Base-by-base conservation (phyloP, 2,888 invertebrate genomes). In the Phalangium opilio region DNA sequence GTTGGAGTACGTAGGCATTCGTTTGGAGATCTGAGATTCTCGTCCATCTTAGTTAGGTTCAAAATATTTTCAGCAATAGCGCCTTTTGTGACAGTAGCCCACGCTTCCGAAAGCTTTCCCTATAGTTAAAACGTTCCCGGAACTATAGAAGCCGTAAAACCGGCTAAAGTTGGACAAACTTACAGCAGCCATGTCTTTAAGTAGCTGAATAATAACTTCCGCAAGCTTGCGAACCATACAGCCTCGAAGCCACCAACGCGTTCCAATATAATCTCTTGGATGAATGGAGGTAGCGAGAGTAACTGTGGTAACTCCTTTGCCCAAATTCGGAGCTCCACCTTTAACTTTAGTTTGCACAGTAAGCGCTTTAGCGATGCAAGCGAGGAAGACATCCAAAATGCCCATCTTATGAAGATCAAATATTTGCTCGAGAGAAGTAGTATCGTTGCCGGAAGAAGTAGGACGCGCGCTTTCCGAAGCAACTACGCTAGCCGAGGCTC, bases 171-270 rank as follows among this genome's bases (percentile, higher is more conserved):
- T 10, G n/a, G 15, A 1, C 38, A 38, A 34, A 70, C 73, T 73
- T 71, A 90, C 91, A 63, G 82, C 78, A 17, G 87, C 83, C 81
- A 96, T 86, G 62, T 96, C 93, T 52, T 83, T 79, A 15, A 96
- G 75, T 5, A 96, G 73, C 47, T 77, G 76, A 38, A 90, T 84
- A 40, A 91, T 86, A 43, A 82, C 79, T 63, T 86, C 83, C 1
- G 91, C 87, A 27, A 90, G 76, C 62, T 86, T 84, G 55, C 81
- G 76, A 12, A 81, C 78, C 55, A 86, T 83, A 47, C 77, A 73
- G 1, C 93, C 93, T 50, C 83, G 73, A 61, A 91, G 72, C 76
- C 87, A 93, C 93, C 93, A 93, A 27, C 68, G 58, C 1, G 61
- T 55, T 43, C 63, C 60, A 27, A 55, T 46, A 52, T 60, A 57